phyloP scores from a whole-genome alignment of 2,888 invertebrate species.

The Colostygia pectinataria region DNA sequence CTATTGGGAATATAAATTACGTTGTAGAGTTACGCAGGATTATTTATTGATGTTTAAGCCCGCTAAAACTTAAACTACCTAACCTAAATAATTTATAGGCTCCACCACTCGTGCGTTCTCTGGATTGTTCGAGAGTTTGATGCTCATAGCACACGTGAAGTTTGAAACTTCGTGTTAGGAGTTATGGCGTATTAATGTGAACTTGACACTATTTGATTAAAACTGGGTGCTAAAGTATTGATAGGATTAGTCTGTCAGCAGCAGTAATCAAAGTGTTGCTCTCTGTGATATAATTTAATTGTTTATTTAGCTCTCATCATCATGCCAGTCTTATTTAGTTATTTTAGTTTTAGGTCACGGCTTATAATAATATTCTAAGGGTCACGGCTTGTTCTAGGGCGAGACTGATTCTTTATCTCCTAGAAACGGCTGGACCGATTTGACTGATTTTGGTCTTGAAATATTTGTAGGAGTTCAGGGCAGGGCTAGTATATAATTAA shows the following conservation, averaged over 20 bases:
- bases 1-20: slow-evolving; percentile 41
- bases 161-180: slow-evolving; percentile 39
- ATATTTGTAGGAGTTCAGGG: too few relatives aligned
- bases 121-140: slow-evolving; percentile 57
- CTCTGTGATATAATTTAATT: too few relatives aligned
- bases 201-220: slow-evolving; percentile 31
- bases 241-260: not conserved
- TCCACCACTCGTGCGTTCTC: slow-evolving; percentile 48
- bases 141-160: slow-evolving; percentile 35
- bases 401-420: too few relatives aligned
- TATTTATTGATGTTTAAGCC: slow-evolving; percentile 54
- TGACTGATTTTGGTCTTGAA: too few relatives aligned
- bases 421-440: too few relatives aligned
- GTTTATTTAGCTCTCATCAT: too few relatives aligned
- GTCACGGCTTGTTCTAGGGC: too few relatives aligned
- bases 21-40: slow-evolving; percentile 44
- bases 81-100: slow-evolving; percentile 61
- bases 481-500: not conserved
- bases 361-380: too few relatives aligned
- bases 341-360: too few relatives aligned
- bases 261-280: not conserved
- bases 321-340: too few relatives aligned
- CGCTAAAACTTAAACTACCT: slow-evolving; percentile 56
- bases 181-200: slow-evolving; percentile 39
- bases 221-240: slow-evolving; percentile 16